Base-by-base conservation (phyloP, 2,888 invertebrate genomes). In the Heterodera filipjevi region DNA sequence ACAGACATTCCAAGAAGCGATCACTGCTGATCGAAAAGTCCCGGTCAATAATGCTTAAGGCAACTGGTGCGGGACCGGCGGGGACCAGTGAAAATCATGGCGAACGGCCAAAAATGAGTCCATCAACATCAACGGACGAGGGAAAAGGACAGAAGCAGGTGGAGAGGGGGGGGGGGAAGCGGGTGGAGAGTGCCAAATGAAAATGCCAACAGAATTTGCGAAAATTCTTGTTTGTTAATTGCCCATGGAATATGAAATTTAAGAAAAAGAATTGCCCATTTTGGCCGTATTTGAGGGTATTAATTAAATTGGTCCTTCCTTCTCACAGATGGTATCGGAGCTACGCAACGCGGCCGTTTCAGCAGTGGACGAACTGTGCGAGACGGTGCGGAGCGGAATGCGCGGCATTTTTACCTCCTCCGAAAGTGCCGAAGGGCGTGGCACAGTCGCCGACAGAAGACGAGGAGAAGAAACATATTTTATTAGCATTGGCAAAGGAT, bases 361-460 rank as follows among this genome's bases (percentile, higher is more conserved):
- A 5, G 35, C 68, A 35, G 68, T 68, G 33, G 68, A 35, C 59
- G 27, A 59, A 27, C 59, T 59, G 22, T 59, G 59, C 59, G 27
- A 59, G 33, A 22, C 68, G 35, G 68, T 68, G 68, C 30, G 22
- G 68, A 68, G 68, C 68, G 68, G 68, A 35, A 27, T 68, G 33
- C 68, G 68, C 68, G 68, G 68, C 53, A 59, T 70, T 64, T 27
- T 66, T 46, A 27, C 59, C 6, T 59, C 59, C 59, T 27, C 10
- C 27, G 59, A 59, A 59, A 59, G 59, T 59, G 59, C 59, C 59
- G 27, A 59, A 59, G 27, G 8, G 59, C n/a, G 14, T 49, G 49
- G 49, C 49, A 14, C 49, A 19, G 19, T 49, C 49, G 49, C 49
- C 49, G 59, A n/a, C n/a, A n/a, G n/a, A 59, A n/a, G 59, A 59